Evolutionary conservation across 37 sponge, comb jelly and placozoan species (phyloP).

Genomic region (Eunapius fragilis): DNA sequence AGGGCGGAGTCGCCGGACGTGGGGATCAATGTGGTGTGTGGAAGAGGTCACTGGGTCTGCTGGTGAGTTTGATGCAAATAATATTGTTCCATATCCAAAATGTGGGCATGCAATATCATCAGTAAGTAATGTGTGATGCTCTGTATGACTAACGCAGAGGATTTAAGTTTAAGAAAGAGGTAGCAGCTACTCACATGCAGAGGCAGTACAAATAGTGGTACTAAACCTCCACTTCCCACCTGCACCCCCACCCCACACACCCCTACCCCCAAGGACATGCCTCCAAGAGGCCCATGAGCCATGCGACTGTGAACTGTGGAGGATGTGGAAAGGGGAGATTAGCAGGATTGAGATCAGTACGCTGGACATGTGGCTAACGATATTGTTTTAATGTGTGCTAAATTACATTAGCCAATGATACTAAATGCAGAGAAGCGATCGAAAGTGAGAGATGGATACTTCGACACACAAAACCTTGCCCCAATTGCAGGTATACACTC

Average conservation of each 20-base stretch:
- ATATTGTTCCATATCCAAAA: too few species aligned
- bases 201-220: too few species aligned
- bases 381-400: too few species aligned
- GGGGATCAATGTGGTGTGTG: slow-evolving; percentile 78
- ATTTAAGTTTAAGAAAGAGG: too few species aligned
- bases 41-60: slow-evolving; percentile 78
- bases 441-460: slow-evolving; percentile 55
- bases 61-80: too few species aligned
- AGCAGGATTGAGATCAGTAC: slow-evolving; percentile 27
- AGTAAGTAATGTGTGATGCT: too few species aligned
- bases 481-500: slow-evolving; percentile 62
- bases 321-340: slow-evolving; percentile 65
- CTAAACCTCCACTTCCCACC: too few species aligned
- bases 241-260: too few species aligned
- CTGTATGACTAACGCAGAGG: too few species aligned
- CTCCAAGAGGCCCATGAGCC: slow-evolving; percentile 84
- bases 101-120: too few species aligned
- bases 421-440: background rate
- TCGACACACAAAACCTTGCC: slow-evolving; percentile 77
- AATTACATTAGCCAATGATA: background rate
- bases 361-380: too few species aligned
- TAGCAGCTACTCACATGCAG: too few species aligned
- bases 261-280: slow-evolving; percentile 74
- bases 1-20: background rate
- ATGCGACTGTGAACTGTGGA: slow-evolving; percentile 85